These are phyloP conservation scores for Alsophila aescularia DNA, from an alignment of 2,888 invertebrate genomes.

Conservation along the genomic window DNA sequence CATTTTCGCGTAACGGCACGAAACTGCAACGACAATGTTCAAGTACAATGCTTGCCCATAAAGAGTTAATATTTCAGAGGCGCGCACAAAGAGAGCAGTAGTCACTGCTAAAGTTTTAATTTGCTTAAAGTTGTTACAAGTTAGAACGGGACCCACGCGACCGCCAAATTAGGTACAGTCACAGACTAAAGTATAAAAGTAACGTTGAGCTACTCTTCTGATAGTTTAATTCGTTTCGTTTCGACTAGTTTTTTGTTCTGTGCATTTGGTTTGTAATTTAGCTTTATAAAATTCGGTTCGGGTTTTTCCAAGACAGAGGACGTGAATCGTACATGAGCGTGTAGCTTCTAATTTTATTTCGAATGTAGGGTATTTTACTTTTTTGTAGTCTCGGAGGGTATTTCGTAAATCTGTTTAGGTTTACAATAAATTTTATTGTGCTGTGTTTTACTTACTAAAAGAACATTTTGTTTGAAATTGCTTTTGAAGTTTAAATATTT, in stretches of 20 bases:
- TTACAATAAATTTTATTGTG: conserved; percentile 15
- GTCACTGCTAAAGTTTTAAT: conserved; percentile 81
- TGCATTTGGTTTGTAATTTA: conserved; percentile 58
- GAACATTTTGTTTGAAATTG: background rate
- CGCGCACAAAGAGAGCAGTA: conserved; percentile 77
- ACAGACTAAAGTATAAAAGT: conserved; percentile 55
- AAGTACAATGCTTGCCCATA: conserved; percentile 76
- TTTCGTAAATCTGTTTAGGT: conserved; percentile 28
- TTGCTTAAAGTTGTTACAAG: conserved; percentile 83
- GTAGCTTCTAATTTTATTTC: conserved; percentile 35
- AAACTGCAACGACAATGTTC: conserved; percentile 49
- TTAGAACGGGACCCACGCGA: conserved; percentile 79
- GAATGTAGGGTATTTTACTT: conserved; percentile 27
- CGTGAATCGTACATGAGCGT: conserved; percentile 32
- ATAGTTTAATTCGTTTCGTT: conserved; percentile 78
- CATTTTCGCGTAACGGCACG: conserved; percentile 73
- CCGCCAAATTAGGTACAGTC: conserved; percentile 80
- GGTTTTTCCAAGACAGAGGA: conserved; percentile 36
- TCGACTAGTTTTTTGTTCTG: conserved; percentile 55
- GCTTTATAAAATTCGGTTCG: conserved; percentile 40
- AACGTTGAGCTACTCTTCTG: conserved; percentile 62
- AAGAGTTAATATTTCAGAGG: conserved; percentile 82
- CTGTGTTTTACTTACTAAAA: background rate
- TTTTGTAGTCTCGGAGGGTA: conserved; percentile 14
- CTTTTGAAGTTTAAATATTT: background rate